Base-by-base conservation (phyloP, 2,888 invertebrate genomes). In the Mythimna pallens region DNA sequence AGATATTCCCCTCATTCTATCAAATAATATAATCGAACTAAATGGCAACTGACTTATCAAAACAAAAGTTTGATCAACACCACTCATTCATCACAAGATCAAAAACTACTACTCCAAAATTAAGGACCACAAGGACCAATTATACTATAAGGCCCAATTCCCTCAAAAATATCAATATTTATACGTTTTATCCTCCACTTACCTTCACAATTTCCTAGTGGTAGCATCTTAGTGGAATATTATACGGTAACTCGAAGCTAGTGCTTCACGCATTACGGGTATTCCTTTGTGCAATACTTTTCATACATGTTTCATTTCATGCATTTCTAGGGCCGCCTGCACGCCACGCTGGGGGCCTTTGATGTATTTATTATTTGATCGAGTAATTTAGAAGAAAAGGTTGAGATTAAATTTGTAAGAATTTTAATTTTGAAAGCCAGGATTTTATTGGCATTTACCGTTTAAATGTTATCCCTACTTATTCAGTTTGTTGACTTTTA, bases 281-380 rank as follows among this genome's bases (percentile, higher is more conserved):
- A 65, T 40, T 52, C 80, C 80, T 85, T 85, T 85, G 85, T 85
- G 66, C 68, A 43, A 55, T 43, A 72, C 67, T 69, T 81, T 83
- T 76, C 83, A 84, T 84, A 78, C 85, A 85, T 85, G 77, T 76
- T 85, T 83, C 85, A 85, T 85, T 73, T 76, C 77, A 85, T 85
- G 84, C 83, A 85, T 85, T 83, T 74, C 73, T 82, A 71, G 71
- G 62, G 65, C 59, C 66, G 59, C 65, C 12, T 59, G 50, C 30
- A 47, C 57, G 47, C 62, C n/a, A 20, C 65, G 43, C 25, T 59
- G 54, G 22, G 40, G 25, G 30, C 69, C 30, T 61, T 43, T 54
- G 64, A 81, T 67, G 65, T 78, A 52, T 66, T 78, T 69, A 69
- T 69, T 73, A 78, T 75, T 74, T 68, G 43, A 55, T 78, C 50